Base-by-base conservation (phyloP, 2,888 invertebrate species). In the Ichneumon xanthorius region DNA sequence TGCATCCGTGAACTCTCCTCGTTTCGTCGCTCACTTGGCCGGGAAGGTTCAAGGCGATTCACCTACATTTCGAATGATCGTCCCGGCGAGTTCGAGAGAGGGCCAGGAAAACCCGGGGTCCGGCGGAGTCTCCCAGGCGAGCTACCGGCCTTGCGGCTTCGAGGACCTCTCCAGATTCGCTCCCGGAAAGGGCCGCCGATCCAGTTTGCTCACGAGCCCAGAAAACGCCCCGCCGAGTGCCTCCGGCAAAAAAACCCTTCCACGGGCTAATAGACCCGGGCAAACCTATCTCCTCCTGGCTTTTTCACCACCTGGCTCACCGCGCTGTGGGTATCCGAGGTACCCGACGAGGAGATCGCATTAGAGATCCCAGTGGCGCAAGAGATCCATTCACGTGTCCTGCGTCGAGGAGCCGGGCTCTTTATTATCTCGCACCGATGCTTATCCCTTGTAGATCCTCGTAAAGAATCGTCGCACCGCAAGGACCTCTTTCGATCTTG, bases 171-270 rank as follows among this genome's bases (percentile, higher is more conserved):
- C 73, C 5, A 55, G 65, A 85, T 76, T 73, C 33, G 70, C 61
- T 48, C 37, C 22, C 40, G 50, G 67, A 68, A 81, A 84, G 65
- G 53, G 72, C 80, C 83, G 80, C 30, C 88, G 91, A 92, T 92
- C 92, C 90, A 91, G 92, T 91, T 91, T 93, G 93, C 90, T 91
- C 93, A 93, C 90, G 89, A 92, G 88, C 89, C 92, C 92, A 91
- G 92, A 93, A 93, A 93, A 92, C 91, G 88, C 89, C 89, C 45
- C 87, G 53, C 84, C 80, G 88, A 88, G 88, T 87, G 87, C 65
- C 30, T 19, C 26, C 2, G 19, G 50, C 67, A 63, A 86, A 79
- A 63, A 83, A 88, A 91, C 91, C 92, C 92, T 90, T 92, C 72
- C 86, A 63, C 79, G 86, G 85, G 90, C 91, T 90, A 90, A 91